Conservation (phyloP, 2,797 vertebrate species). For the Eulemur mongoz region DNA sequence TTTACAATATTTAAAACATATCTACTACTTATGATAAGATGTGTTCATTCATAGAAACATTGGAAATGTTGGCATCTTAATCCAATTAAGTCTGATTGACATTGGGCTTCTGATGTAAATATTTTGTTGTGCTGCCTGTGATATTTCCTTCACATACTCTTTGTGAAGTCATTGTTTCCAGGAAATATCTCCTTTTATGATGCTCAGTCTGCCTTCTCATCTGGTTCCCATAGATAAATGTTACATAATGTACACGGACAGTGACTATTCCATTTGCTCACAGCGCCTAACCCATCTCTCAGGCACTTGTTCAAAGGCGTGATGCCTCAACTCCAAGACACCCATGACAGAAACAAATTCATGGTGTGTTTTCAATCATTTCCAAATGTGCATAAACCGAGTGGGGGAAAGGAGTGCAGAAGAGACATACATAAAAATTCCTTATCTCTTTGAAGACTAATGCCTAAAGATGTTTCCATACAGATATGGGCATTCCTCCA, state of each 20-base stretch:
- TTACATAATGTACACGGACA: not conserved
- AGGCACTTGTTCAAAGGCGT: not conserved
- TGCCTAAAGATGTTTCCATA: not conserved
- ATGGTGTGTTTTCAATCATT: not conserved
- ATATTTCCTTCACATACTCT: slow-evolving; percentile 48
- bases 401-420: not conserved
- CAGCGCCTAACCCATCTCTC: not conserved
- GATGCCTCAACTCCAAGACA: not conserved
- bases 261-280: not conserved
- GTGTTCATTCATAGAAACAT: slow-evolving; percentile 32
- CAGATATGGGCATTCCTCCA: not conserved
- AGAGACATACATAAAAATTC: not conserved
- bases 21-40: slow-evolving; percentile 17
- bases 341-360: not conserved
- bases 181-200: slow-evolving; percentile 29
- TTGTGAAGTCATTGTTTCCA: slow-evolving; percentile 71
- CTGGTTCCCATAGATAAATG: slow-evolving; percentile 28
- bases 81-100: slow-evolving; percentile 59
- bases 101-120: slow-evolving; percentile 60
- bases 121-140: slow-evolving; percentile 32
- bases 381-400: not conserved
- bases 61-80: slow-evolving; percentile 27
- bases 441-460: not conserved
- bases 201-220: not conserved
- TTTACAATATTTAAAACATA: slow-evolving; percentile 19